A percentile compares a stretch with the other conserved stretches of the same genome.
Conservation (phyloP, 2,113 vertebrate species). For the Illadopsis cleaveri region DNA sequence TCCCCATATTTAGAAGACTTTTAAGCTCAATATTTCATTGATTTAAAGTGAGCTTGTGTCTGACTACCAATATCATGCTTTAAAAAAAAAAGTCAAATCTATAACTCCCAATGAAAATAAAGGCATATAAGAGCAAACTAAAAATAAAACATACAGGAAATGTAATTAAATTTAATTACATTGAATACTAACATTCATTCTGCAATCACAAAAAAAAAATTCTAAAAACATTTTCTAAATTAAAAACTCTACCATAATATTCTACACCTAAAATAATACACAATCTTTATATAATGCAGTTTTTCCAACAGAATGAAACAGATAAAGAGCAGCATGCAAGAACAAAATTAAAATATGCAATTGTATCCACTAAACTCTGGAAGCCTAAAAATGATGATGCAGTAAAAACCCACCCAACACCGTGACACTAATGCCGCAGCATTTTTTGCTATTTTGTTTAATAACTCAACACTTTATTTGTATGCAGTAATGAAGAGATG, state of each 20-base stretch:
- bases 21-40: neutral
- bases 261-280: constrained; percentile 36
- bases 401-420: neutral
- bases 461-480: constrained; percentile 51
- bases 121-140: constrained; percentile 38
- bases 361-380: neutral
- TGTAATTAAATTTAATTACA: constrained; percentile 68
- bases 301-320: constrained; percentile 32
- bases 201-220: constrained; percentile 58
- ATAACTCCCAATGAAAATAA: constrained; percentile 26
- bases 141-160: constrained; percentile 69
- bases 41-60: neutral
- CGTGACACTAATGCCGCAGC: neutral
- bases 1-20: neutral
- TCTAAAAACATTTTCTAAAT: constrained; percentile 43
- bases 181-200: constrained; percentile 9
- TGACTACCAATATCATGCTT: neutral
- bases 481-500: constrained; percentile 82
- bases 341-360: constrained; percentile 3
- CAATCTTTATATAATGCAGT: constrained; percentile 1
- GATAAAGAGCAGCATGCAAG: neutral
- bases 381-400: neutral
- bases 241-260: constrained; percentile 7
- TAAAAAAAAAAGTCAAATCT: neutral
- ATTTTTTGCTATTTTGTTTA: constrained; percentile 59